phyloP scores from a whole-genome alignment of 2,888 invertebrate species.

The Dryocosmus kuriphilus region DNA sequence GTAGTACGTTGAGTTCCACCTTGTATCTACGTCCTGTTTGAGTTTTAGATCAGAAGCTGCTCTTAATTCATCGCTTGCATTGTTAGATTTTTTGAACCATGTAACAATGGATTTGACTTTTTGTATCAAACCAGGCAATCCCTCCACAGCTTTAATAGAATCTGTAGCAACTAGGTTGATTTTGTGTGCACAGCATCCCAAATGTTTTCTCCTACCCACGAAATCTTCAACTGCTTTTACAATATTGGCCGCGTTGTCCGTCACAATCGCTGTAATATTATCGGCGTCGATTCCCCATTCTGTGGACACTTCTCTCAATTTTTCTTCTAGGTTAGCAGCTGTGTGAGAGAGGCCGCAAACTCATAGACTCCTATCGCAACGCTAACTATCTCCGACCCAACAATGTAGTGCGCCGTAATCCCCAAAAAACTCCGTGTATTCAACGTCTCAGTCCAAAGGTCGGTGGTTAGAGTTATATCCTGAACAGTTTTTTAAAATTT shows the following conservation, averaged over 20 bases:
- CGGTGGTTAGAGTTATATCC: slow-evolving; percentile 49
- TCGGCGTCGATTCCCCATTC: not conserved
- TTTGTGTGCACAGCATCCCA: not conserved
- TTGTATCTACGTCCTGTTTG: too few species aligned
- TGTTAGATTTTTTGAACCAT: not conserved
- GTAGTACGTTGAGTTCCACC: too few species aligned
- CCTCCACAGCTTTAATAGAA: not conserved
- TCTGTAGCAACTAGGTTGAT: not conserved
- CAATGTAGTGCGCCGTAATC: slow-evolving; percentile 39
- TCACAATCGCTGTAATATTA: not conserved
- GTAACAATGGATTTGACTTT: not conserved
- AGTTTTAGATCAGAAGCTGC: too few species aligned
- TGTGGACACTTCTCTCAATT: not conserved
- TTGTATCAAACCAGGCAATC: not conserved
- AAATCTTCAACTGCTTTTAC: not conserved
- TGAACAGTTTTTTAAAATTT: slow-evolving; percentile 42
- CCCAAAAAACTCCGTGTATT: slow-evolving; percentile 44
- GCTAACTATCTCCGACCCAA: slow-evolving; percentile 11
- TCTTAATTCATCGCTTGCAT: too few species aligned
- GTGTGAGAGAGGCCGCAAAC: not conserved
- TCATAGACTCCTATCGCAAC: slow-evolving; percentile 46
- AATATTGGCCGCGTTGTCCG: not conserved
- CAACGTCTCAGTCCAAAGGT: slow-evolving; percentile 55
- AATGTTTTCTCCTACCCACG: not conserved
- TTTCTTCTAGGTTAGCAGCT: not conserved